Percentiles rank a stretch among this genome's conserved stretches.
Evolutionary conservation across 2,888 invertebrate genomes (phyloP).

Genomic region (Drosophila rubida): DNA sequence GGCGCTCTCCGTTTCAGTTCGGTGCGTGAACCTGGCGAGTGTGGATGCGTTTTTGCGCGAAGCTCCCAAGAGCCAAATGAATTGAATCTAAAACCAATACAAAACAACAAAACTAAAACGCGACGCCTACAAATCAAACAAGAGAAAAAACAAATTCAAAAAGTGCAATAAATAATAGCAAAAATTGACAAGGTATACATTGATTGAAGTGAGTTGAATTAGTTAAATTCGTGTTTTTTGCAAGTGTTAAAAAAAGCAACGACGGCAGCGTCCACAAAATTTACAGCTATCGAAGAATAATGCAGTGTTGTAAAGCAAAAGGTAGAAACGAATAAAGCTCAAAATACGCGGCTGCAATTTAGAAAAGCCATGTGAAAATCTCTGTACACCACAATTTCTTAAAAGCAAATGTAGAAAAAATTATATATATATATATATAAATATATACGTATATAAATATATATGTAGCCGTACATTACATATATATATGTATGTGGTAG

Average conservation of each 20-base stretch:
- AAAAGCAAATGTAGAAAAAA: conserved; percentile 63
- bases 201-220: conserved; percentile 6
- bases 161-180: conserved; percentile 10
- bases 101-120: conserved; percentile 53
- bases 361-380: conserved; percentile 70
- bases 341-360: conserved; percentile 43
- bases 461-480: conserved; percentile 37
- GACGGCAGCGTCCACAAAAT: conserved; percentile 25
- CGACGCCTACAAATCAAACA: conserved; percentile 36
- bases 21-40: conserved; percentile 83
- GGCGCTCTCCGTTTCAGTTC: conserved; percentile 72
- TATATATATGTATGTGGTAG: conserved; percentile 53
- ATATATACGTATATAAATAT: conserved; percentile 35
- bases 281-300: conserved; percentile 15
- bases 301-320: conserved; percentile 26
- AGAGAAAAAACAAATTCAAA: conserved; percentile 25
- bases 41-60: conserved; percentile 79
- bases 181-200: conserved; percentile 17
- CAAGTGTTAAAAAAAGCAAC: conserved; percentile 17
- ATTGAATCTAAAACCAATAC: conserved; percentile 40
- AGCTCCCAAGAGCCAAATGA: conserved; percentile 51
- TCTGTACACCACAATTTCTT: conserved; percentile 81
- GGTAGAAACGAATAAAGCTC: conserved; percentile 12
- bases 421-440: conserved; percentile 48
- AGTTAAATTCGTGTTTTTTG: conserved; percentile 20